Evolutionary conservation across 2,113 vertebrate genomes (phyloP).

Genomic region (Pseudorectes ferrugineus): DNA sequence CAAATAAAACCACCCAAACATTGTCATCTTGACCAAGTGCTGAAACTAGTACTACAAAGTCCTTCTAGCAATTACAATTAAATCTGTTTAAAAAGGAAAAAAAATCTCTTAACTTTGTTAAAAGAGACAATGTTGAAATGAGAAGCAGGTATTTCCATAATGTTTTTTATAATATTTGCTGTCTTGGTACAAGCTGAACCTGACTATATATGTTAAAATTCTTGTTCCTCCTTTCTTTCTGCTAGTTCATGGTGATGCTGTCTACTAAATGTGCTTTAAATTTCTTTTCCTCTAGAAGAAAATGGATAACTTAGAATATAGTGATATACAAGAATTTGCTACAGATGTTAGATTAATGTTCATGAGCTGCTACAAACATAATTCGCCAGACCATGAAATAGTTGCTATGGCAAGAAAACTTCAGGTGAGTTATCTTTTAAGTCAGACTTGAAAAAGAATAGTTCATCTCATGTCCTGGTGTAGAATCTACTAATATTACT

Average conservation of each 20-base stretch:
- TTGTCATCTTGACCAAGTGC: background rate
- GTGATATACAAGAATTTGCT: conserved; percentile 82
- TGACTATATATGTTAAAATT: background rate
- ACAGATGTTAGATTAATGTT: conserved; percentile 91
- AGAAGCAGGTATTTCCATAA: background rate
- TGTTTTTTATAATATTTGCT: background rate
- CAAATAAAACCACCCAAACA: background rate
- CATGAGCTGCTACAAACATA: conserved; percentile 85
- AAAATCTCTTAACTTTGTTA: background rate
- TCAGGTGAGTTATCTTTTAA: conserved; percentile 74
- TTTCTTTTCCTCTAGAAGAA: conserved; percentile 75
- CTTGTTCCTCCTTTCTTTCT: background rate
- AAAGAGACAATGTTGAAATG: background rate
- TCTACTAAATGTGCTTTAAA: background rate
- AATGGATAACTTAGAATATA: conserved; percentile 84
- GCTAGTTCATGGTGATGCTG: background rate
- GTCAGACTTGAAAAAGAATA: background rate
- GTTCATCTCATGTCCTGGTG: background rate
- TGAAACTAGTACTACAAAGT: background rate
- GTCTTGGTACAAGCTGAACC: background rate
- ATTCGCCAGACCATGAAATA: conserved; percentile 83
- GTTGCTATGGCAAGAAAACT: conserved; percentile 87
- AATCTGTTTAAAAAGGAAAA: background rate
- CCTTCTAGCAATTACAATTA: background rate
- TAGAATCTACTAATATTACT: background rate